phyloP scores from a whole-genome alignment of 1,140 invertebrate genomes.

The Hyles vespertilio region DNA sequence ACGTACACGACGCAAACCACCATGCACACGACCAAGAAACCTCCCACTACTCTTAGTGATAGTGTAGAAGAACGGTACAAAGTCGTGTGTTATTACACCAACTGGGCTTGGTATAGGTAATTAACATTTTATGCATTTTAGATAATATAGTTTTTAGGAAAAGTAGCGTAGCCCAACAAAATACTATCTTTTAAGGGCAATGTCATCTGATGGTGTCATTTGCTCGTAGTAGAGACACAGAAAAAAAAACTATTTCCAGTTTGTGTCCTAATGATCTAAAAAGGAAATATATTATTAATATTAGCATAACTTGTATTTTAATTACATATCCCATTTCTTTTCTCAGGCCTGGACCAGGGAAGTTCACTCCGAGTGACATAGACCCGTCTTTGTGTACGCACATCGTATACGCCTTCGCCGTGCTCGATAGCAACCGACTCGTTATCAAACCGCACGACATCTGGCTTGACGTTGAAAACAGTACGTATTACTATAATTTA shows the following conservation, averaged over 20 bases:
- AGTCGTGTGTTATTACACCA: constrained; percentile 94
- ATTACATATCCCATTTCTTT: background rate
- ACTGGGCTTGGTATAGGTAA: constrained; percentile 92
- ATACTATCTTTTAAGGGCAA: no score
- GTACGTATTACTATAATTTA: constrained; percentile 67
- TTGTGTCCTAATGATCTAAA: no score
- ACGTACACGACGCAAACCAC: constrained; percentile 9
- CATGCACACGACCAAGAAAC: constrained; percentile 27
- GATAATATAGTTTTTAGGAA: no score
- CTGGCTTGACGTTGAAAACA: constrained; percentile 92
- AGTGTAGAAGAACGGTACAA: constrained; percentile 74
- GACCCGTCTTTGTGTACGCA: constrained; percentile 92
- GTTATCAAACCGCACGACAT: constrained; percentile 91
- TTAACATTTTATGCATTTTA: background rate
- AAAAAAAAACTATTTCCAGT: no score
- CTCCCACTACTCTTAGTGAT: constrained; percentile 20
- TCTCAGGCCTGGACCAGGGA: constrained; percentile 83
- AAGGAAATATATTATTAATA: no score
- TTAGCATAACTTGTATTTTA: no score
- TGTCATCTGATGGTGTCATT: no score
- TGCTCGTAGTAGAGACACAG: no score
- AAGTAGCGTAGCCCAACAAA: no score
- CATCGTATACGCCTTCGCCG: constrained; percentile 94
- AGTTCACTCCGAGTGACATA: constrained; percentile 89
- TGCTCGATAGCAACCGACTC: constrained; percentile 84